phyloP scores from a whole-genome alignment of 2,113 vertebrate species.

The Romanogobio albipinnatus region DNA sequence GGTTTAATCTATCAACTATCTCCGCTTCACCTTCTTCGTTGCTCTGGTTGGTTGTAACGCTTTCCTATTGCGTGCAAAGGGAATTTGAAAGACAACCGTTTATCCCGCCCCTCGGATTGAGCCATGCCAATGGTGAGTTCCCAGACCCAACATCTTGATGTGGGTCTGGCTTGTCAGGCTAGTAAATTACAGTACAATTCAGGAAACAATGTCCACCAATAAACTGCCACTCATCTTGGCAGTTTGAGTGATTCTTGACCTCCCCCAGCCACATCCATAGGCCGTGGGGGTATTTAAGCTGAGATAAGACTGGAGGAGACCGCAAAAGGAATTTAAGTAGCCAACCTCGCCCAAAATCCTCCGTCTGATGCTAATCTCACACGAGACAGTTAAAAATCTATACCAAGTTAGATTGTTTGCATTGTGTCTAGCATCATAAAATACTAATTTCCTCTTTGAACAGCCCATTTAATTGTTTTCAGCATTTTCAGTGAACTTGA shows the following conservation, averaged over 20 bases:
- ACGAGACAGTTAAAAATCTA: not conserved
- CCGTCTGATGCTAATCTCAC: not conserved
- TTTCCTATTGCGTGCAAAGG: too few relatives aligned
- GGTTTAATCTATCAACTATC: too few relatives aligned
- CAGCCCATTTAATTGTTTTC: not conserved
- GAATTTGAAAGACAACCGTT: too few relatives aligned
- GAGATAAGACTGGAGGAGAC: not conserved
- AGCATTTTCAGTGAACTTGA: not conserved
- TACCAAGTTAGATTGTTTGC: not conserved
- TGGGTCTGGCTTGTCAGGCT: too few relatives aligned
- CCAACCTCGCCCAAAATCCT: not conserved
- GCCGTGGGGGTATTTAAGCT: not conserved
- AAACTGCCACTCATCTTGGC: not conserved
- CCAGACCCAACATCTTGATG: too few relatives aligned
- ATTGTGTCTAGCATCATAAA: not conserved
- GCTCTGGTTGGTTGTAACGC: too few relatives aligned
- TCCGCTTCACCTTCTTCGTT: too few relatives aligned
- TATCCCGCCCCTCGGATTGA: too few relatives aligned
- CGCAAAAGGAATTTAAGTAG: not conserved
- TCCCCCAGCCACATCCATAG: not conserved
- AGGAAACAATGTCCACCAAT: not conserved
- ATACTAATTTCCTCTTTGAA: not conserved
- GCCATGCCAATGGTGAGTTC: too few relatives aligned
- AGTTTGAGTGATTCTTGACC: not conserved
- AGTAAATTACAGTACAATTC: conserved; percentile 9